These are phyloP conservation scores for Geotrupes spiniger DNA, from an alignment of 2,888 invertebrate genomes.

Conservation along the genomic window DNA sequence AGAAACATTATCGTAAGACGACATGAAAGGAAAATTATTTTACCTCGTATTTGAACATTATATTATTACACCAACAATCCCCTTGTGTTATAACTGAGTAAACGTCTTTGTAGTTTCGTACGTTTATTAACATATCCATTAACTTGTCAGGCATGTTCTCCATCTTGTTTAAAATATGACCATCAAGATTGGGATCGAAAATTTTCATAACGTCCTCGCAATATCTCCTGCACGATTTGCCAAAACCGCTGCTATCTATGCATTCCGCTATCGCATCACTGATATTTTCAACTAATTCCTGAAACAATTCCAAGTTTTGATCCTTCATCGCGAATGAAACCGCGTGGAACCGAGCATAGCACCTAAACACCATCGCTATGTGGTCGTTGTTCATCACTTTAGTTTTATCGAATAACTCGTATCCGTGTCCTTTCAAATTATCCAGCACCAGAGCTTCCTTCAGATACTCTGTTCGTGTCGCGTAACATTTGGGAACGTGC, in stretches of 20 bases:
- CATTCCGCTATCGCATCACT: background rate
- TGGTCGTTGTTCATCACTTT: slow-evolving; percentile 36
- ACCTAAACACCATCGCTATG: slow-evolving; percentile 31
- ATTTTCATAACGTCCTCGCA: slow-evolving; percentile 1
- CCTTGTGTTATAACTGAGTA: slow-evolving; percentile 15
- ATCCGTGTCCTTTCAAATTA: slow-evolving; percentile 33
- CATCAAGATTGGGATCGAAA: background rate
- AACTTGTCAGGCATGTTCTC: slow-evolving; percentile 6
- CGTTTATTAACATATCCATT: background rate
- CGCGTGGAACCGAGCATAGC: slow-evolving; percentile 40
- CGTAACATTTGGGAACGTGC: slow-evolving; percentile 22
- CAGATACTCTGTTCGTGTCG: slow-evolving; percentile 11
- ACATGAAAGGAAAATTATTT: slow-evolving; percentile 33
- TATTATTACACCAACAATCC: slow-evolving; percentile 23
- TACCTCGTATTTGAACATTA: slow-evolving; percentile 23
- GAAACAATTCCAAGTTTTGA: slow-evolving; percentile 31
- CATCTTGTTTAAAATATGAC: background rate
- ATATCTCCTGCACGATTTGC: background rate
- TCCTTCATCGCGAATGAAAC: slow-evolving; percentile 36
- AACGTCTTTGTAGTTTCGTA: slow-evolving; percentile 6
- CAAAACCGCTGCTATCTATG: background rate
- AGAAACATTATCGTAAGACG: slow-evolving; percentile 13
- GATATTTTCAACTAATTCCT: slow-evolving; percentile 16
- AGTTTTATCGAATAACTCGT: slow-evolving; percentile 33
- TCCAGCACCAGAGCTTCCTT: slow-evolving; percentile 33